Evolutionary conservation across 2,113 vertebrate species (phyloP), one percentile per base, ranked within the genome.

Genomic region (Plecturocebus donacophilus): DNA sequence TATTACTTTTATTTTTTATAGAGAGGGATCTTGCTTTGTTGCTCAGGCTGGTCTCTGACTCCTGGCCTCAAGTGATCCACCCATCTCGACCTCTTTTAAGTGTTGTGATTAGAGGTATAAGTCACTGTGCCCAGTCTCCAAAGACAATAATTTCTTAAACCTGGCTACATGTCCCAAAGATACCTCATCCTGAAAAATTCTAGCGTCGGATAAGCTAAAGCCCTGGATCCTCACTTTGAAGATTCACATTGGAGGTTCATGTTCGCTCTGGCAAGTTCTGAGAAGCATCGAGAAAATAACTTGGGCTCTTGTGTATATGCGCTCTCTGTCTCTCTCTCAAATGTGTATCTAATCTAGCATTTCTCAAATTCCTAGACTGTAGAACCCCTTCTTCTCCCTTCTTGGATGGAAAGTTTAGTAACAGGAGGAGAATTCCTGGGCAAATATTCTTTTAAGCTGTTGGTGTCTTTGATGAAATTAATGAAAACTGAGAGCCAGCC

Each of bases 291-390:
- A 82, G 93, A 66, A 79, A 76, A 75, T 30, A 86, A 64, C 70
- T 27, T 12, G 32, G 61, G 2, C 12, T 61, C 0, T 21, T 19
- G 5, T 10, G 5, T 73, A 3, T 42, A 0, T 52, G 52, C 5
- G 1, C 52, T 52, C 52, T 52, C 52, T 52, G 52, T 52, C 52
- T 52, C 52, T 52, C 52, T 52, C 52, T 17, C 52, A 17, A 52
- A 52, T 52, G 52, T 64, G 38, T 64, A 32, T 85, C 32, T 76
- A 35, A 14, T 12, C 21, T n/a, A 40, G 42, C 23, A 35, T 40
- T 77, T 79, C 68, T 66, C 32, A 47, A 8, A 56, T 84, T 87
- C 45, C 16, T 49, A 20, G 9, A 75, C 49, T 56, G 0, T 19
- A 77, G 58, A n/a, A 1, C 17, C 56, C 49, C 11, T 81, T 71